Evolutionary conservation across 2,797 vertebrate species (phyloP), one percentile per base, ranked within the genome.

Genomic region (Platyrinchus mystaceus): DNA sequence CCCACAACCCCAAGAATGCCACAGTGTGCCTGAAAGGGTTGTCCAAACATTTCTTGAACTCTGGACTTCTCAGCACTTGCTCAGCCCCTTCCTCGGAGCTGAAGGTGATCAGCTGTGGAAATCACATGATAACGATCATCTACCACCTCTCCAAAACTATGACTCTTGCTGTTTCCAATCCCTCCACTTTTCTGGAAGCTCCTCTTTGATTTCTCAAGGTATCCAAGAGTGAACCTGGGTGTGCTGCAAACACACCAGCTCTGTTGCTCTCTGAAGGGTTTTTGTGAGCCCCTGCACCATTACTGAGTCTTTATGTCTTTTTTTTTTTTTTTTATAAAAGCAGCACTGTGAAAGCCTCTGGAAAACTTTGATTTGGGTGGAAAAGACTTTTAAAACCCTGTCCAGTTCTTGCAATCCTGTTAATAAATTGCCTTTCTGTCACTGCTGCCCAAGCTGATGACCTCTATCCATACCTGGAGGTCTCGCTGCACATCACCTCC

Each of bases 1-100:
- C 58, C 37, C 11, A n/a, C 50, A 39, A 53, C 12, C 58, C 37
- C 43, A 53, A 7, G 5, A 32, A 6, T 28, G 28, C 7, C 52
- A 20, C 14, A 13, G 28, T 27, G 58, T 17, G 8, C 52, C 34
- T 27, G 8, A 41, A 19, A 53, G 12, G 0, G 0, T 6, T 36
- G 26, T 8, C 7, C 59, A 47, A 66, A 59, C 4, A 2, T 20
- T 32, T 30, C 37, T 70, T 22, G 14, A 36, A 26, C 44, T 78
- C 73, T 41, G 44, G 10, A 1, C 52, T 58, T 2, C 52, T 58
- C 58, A 59, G 44, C 9, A 14, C 21, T 32, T 47, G 24, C 50
- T 82, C 46, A 84, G 20, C 28, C 49, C 37, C 34, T 24, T 36
- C 0, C 0, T 9, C 36, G 24, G 28, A 27, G 30, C 26, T 12